Percentiles rank a stretch among this genome's conserved stretches.
phyloP scores from a whole-genome alignment of 2,888 invertebrate species.

The Lobophora halterata region DNA sequence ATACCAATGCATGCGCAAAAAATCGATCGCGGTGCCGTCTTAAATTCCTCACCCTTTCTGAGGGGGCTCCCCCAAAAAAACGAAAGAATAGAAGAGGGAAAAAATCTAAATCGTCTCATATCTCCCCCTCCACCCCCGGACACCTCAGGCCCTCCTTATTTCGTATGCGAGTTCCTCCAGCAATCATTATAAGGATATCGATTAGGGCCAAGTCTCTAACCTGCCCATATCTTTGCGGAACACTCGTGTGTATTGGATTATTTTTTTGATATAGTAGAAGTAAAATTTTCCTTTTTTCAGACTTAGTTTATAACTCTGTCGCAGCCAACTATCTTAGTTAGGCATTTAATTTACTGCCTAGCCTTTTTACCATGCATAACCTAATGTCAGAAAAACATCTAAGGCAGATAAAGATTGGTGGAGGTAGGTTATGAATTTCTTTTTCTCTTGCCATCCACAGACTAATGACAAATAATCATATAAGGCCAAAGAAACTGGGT shows the following conservation, averaged over 20 bases:
- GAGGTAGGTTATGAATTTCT: too few species aligned
- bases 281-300: background rate
- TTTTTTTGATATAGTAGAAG: constrained; percentile 31
- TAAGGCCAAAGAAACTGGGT: too few species aligned
- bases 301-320: constrained; percentile 5
- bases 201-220: constrained; percentile 77
- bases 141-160: constrained; percentile 80
- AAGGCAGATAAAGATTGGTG: too few species aligned
- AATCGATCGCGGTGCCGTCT: constrained; percentile 78
- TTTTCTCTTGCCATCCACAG: too few species aligned
- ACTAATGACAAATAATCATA: too few species aligned
- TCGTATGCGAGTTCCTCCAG: constrained; percentile 81
- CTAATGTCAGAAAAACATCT: too few species aligned
- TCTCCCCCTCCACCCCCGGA: constrained; percentile 66
- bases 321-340: too few species aligned
- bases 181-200: constrained; percentile 82
- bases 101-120: constrained; percentile 82
- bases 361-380: too few species aligned
- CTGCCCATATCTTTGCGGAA: constrained; percentile 75
- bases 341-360: too few species aligned
- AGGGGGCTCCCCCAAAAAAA: constrained; percentile 80
- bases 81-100: constrained; percentile 80
- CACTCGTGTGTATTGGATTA: constrained; percentile 67
- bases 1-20: constrained; percentile 81
- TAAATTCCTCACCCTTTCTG: constrained; percentile 81